Percentiles rank a stretch among this genome's conserved stretches.
phyloP scores from a whole-genome alignment of 2,888 invertebrate genomes.

The Lepidocyrtoides sp. region DNA sequence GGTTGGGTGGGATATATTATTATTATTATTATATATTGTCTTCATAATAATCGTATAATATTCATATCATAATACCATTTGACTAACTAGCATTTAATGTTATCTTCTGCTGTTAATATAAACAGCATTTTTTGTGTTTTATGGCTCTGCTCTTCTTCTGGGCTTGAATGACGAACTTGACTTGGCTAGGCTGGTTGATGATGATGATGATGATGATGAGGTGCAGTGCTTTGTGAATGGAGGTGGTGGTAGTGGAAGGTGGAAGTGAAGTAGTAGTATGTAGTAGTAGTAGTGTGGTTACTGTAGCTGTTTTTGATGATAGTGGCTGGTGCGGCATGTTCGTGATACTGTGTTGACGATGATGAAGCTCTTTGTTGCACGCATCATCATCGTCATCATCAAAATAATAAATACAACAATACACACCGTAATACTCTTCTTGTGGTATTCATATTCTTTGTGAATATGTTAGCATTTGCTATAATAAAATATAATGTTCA shows the following conservation, averaged over 20 bases:
- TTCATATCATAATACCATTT: slow-evolving; percentile 68
- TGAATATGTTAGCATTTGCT: neutral
- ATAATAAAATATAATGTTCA: slow-evolving; percentile 60
- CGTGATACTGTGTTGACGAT: slow-evolving; percentile 50
- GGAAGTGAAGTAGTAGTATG: neutral
- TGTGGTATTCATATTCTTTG: neutral
- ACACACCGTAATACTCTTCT: no score
- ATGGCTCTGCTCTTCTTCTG: slow-evolving; percentile 61
- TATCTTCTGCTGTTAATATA: slow-evolving; percentile 56
- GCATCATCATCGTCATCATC: slow-evolving; percentile 31
- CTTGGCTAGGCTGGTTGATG: neutral
- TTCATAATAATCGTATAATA: slow-evolving; percentile 51
- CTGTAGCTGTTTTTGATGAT: neutral
- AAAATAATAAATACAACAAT: neutral
- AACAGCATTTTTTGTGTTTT: slow-evolving; percentile 66
- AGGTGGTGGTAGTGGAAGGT: slow-evolving; percentile 8
- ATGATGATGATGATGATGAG: neutral
- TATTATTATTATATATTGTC: slow-evolving; percentile 39
- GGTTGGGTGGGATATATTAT: slow-evolving; percentile 68
- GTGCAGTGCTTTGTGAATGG: slow-evolving; percentile 59
- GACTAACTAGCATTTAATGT: slow-evolving; percentile 61
- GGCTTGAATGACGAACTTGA: slow-evolving; percentile 47
- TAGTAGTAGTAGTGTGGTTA: neutral
- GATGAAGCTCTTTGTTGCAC: slow-evolving; percentile 59
- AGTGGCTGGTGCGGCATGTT: slow-evolving; percentile 41